phyloP scores from a whole-genome alignment of 2,888 invertebrate genomes.

The Erebia palarica region DNA sequence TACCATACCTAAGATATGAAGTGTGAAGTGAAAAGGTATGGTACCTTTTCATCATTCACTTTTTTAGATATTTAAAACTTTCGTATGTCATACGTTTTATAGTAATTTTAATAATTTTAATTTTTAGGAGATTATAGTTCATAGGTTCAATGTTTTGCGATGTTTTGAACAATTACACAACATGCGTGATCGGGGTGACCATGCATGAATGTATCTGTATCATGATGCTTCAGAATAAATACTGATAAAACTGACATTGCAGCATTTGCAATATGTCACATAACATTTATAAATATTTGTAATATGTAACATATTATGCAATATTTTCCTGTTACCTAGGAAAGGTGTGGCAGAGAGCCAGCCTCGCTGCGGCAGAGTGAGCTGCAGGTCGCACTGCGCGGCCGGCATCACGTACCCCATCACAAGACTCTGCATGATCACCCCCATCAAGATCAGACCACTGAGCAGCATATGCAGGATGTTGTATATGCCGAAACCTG shows the following conservation, averaged over 20 bases:
- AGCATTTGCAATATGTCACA: constrained; percentile 44
- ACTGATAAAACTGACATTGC: too few relatives aligned
- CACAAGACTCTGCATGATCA: constrained; percentile 86
- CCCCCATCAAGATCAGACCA: constrained; percentile 85
- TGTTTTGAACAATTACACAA: too few relatives aligned
- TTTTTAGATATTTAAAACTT: too few relatives aligned
- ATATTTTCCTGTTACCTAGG: constrained; percentile 72
- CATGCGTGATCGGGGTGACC: too few relatives aligned
- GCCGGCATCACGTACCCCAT: constrained; percentile 86
- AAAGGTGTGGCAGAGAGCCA: constrained; percentile 85
- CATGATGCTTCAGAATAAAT: constrained; percentile 79
- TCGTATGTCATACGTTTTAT: too few relatives aligned
- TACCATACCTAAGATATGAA: too few relatives aligned
- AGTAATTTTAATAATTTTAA: too few relatives aligned
- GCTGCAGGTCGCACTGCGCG: constrained; percentile 85
- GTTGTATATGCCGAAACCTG: constrained; percentile 85
- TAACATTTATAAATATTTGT: too few relatives aligned
- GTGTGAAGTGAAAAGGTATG: too few relatives aligned
- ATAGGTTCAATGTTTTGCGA: too few relatives aligned
- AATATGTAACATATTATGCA: constrained; percentile 63
- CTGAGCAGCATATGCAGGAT: constrained; percentile 82
- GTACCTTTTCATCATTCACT: too few relatives aligned
- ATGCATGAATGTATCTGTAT: constrained; percentile 55
- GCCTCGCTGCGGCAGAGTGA: constrained; percentile 84
- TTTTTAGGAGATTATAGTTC: too few relatives aligned